Evolutionary conservation across 2,113 vertebrate species (phyloP).

Genomic region (Calypte anna): DNA sequence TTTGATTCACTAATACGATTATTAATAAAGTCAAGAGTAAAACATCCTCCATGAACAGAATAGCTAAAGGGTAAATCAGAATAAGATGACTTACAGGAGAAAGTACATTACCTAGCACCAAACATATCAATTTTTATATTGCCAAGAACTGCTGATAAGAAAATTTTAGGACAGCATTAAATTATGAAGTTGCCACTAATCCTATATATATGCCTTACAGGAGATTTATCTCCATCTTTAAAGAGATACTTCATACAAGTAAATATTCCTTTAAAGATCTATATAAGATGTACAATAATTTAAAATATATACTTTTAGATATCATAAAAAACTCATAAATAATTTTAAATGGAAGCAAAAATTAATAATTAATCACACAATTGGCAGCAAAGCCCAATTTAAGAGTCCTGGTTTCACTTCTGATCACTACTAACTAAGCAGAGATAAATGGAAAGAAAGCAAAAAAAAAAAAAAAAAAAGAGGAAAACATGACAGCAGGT

Average conservation of each 20-base stretch:
- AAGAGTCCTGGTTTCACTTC: neutral
- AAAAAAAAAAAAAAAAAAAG: neutral
- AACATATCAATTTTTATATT: neutral
- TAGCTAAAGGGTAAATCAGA: neutral
- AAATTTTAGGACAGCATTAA: neutral
- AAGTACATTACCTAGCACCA: neutral
- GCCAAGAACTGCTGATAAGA: neutral
- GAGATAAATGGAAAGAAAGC: neutral
- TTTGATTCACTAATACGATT: neutral
- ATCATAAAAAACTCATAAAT: neutral
- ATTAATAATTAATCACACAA: neutral
- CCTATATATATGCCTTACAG: neutral
- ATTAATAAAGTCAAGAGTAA: neutral
- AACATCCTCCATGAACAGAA: neutral
- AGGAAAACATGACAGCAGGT: neutral
- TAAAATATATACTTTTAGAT: neutral
- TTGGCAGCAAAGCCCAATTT: neutral
- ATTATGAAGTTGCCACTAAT: neutral
- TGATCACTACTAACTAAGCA: neutral
- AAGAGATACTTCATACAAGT: neutral
- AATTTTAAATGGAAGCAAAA: neutral
- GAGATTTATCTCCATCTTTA: neutral
- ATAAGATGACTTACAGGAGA: neutral
- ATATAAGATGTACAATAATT: neutral
- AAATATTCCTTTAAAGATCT: conserved; percentile 2